Evolutionary conservation across 2,113 vertebrate species (phyloP).

Genomic region (Micromys minutus): DNA sequence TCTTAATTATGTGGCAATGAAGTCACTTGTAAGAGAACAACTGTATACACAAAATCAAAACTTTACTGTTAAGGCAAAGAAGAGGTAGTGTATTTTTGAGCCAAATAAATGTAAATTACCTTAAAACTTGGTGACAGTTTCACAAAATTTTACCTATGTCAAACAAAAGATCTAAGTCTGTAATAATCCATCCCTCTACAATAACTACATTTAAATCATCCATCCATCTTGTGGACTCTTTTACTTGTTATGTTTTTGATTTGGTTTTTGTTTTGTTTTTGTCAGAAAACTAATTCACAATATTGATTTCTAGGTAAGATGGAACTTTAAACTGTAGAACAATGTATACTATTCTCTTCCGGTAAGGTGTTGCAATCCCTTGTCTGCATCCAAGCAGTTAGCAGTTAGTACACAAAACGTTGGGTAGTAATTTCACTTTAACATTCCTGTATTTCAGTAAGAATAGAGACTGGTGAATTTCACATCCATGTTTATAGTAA

Average conservation of each 20-base stretch:
- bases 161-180: neutral
- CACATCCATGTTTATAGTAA: neutral
- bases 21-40: neutral
- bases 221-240: neutral
- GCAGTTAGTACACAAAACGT: neutral
- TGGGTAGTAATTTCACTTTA: neutral
- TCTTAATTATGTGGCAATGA: neutral
- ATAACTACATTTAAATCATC: neutral
- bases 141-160: neutral
- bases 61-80: neutral
- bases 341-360: neutral
- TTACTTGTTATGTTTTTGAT: neutral
- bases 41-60: neutral
- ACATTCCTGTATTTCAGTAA: neutral
- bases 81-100: neutral
- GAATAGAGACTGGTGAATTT: neutral
- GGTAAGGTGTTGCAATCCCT: neutral
- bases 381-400: neutral
- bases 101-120: neutral
- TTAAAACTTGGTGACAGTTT: neutral
- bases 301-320: neutral
- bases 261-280: neutral
- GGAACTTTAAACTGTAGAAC: neutral
- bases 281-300: neutral
- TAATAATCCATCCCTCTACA: neutral